phyloP scores from a whole-genome alignment of 2,797 vertebrate species.

The Protonibea diacanthus region DNA sequence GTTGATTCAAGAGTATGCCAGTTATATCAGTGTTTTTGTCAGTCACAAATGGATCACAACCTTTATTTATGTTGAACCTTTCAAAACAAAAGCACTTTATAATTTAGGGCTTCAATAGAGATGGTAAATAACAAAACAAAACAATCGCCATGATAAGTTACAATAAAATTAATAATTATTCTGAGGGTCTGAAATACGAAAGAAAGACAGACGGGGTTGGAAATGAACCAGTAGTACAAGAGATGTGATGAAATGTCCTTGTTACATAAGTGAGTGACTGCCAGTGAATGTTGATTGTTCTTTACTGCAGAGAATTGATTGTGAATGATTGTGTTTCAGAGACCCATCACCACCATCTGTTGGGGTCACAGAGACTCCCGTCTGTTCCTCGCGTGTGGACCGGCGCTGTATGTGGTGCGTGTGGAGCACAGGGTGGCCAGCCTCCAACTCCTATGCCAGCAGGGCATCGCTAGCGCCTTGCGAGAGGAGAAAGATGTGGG shows the following conservation, averaged over 20 bases:
- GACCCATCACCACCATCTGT: constrained; percentile 97
- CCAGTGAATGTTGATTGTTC: neutral
- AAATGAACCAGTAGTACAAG: neutral
- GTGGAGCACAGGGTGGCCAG: constrained; percentile 97
- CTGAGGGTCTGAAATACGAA: neutral
- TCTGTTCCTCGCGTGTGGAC: constrained; percentile 96
- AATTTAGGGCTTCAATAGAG: neutral
- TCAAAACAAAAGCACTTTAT: neutral
- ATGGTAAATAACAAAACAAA: neutral
- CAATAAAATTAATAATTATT: too few relatives aligned
- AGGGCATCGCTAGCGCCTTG: constrained; percentile 94
- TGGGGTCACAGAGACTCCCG: constrained; percentile 99
- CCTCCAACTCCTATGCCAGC: constrained; percentile 96
- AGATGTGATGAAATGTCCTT: neutral
- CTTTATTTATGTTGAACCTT: neutral
- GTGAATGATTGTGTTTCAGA: constrained; percentile 81
- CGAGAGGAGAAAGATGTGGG: constrained; percentile 96
- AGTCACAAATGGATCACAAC: neutral
- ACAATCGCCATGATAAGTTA: too few relatives aligned
- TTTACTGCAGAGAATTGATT: neutral
- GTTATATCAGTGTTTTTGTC: neutral
- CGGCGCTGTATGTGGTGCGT: constrained; percentile 94
- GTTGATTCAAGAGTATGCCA: neutral
- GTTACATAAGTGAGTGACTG: neutral
- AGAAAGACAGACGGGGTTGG: neutral